phyloP scores from a whole-genome alignment of 2,888 invertebrate species.

The Diplolepis rosae region DNA sequence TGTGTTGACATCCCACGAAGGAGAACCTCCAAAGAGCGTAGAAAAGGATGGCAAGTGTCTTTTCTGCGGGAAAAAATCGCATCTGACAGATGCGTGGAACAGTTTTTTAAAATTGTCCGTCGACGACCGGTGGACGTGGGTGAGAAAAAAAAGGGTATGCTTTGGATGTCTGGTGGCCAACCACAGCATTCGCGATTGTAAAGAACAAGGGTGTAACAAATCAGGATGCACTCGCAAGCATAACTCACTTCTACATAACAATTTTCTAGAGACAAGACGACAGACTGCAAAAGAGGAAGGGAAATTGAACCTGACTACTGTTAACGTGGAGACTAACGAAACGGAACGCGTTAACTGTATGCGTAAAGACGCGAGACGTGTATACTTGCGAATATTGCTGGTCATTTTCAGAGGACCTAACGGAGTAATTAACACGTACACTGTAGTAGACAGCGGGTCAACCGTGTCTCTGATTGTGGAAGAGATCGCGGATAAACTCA shows the following conservation, averaged over 20 bases:
- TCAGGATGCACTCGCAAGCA: neutral
- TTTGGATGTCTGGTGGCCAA: neutral
- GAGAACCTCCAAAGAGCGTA: neutral
- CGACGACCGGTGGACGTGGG: neutral
- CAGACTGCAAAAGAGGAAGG: neutral
- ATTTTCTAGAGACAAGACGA: neutral
- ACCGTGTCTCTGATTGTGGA: neutral
- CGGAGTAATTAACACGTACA: neutral
- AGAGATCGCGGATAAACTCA: neutral
- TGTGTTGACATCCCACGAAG: neutral
- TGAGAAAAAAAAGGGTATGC: neutral
- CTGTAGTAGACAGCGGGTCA: neutral
- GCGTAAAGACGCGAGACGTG: neutral
- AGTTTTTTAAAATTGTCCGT: neutral
- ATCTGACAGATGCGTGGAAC: neutral
- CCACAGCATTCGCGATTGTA: neutral
- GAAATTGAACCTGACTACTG: neutral
- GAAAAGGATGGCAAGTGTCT: neutral
- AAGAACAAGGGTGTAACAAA: neutral
- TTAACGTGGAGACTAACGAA: neutral
- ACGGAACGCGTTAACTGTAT: neutral
- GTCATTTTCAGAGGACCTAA: neutral
- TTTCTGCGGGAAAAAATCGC: neutral
- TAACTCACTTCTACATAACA: neutral
- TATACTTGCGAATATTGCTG: neutral